Evolutionary conservation across 1,140 invertebrate species (phyloP).

Genomic region (Cydia pomonella): DNA sequence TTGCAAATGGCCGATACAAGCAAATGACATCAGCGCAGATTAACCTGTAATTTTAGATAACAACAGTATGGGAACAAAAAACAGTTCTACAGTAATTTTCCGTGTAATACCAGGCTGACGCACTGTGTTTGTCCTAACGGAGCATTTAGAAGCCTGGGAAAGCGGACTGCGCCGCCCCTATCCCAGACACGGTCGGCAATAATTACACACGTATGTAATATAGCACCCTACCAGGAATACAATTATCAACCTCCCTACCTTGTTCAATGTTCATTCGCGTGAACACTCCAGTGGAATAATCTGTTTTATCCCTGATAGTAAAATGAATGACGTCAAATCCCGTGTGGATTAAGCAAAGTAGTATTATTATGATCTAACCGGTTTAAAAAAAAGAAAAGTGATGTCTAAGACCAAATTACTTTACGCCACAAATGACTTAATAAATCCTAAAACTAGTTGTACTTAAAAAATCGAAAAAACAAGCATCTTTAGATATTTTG

Average conservation of each 20-base stretch:
- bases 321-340: no score
- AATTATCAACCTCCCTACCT: conserved; percentile 46
- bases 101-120: conserved; percentile 64
- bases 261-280: conserved; percentile 10
- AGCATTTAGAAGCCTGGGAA: conserved; percentile 66
- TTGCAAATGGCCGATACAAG: neutral
- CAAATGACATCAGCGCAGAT: conserved; percentile 56
- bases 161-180: conserved; percentile 40
- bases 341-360: no score
- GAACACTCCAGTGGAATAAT: conserved; percentile 38
- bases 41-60: conserved; percentile 44
- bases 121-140: conserved; percentile 74
- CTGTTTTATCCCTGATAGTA: conserved; percentile 35
- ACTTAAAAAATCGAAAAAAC: no score
- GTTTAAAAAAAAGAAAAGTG: no score
- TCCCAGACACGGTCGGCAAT: conserved; percentile 38
- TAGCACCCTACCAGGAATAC: conserved; percentile 50
- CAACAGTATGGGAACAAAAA: conserved; percentile 60
- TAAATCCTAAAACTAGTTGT: no score
- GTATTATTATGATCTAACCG: no score
- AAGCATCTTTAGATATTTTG: no score
- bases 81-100: conserved; percentile 68
- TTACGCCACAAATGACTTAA: no score
- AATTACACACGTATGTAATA: conserved; percentile 66
- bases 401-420: no score